Conservation (phyloP, 2,888 invertebrate species). For the Lepeophtheirus nordmannii region DNA sequence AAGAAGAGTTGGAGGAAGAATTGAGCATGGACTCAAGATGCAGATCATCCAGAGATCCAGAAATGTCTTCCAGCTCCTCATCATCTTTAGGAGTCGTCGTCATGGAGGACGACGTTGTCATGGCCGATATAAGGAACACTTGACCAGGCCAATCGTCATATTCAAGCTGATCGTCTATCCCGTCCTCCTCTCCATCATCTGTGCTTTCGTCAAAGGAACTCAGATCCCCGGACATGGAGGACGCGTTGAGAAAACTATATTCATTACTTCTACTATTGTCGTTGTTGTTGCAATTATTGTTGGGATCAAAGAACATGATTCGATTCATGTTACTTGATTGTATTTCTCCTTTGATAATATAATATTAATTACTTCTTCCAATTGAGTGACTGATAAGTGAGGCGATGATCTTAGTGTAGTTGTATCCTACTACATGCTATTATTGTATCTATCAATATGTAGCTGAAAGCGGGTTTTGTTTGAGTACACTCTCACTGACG, state of each 20-base stretch:
- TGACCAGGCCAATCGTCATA: conserved; percentile 1
- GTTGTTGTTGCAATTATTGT: not conserved
- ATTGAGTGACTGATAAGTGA: too few relatives aligned
- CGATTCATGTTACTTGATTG: not conserved
- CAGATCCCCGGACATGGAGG: too few relatives aligned
- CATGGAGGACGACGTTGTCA: not conserved
- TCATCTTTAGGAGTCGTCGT: not conserved
- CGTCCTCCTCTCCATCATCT: not conserved
- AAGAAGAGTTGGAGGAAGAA: not conserved
- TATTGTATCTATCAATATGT: too few relatives aligned
- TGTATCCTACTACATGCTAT: too few relatives aligned
- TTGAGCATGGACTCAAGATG: not conserved
- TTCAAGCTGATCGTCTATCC: not conserved
- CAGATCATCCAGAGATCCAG: not conserved
- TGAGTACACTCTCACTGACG: too few relatives aligned
- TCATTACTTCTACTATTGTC: not conserved
- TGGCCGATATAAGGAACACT: not conserved
- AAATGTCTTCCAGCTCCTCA: not conserved
- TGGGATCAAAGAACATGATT: not conserved
- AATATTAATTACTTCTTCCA: too few relatives aligned
- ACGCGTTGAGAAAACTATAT: too few relatives aligned
- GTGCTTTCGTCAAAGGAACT: not conserved
- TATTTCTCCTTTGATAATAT: too few relatives aligned
- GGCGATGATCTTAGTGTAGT: too few relatives aligned
- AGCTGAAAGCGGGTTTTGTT: too few relatives aligned